Conservation (phyloP, 2,113 vertebrate genomes). For the Callaeas wilsoni region DNA sequence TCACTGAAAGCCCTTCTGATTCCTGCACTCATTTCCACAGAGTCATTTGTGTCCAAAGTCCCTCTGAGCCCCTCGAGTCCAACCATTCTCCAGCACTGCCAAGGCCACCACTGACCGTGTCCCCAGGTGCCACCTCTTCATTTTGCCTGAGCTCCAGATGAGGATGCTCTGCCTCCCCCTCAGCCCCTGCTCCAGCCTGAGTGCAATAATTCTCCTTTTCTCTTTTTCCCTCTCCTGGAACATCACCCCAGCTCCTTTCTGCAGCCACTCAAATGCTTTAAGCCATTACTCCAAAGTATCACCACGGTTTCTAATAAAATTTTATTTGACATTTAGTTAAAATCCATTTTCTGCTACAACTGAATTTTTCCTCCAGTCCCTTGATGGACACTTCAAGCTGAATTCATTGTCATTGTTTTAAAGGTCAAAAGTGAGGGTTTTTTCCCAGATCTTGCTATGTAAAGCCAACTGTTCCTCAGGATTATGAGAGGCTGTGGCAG, state of each 20-base stretch:
- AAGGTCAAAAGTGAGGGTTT: conserved; percentile 49
- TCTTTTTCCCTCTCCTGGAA: neutral
- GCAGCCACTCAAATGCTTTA: neutral
- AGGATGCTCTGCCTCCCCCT: neutral
- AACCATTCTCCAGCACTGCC: neutral
- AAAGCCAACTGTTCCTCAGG: conserved; percentile 34
- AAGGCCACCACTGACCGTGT: neutral
- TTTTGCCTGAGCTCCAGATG: neutral
- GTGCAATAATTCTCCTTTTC: neutral
- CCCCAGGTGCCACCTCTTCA: neutral
- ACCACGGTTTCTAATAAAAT: conserved; percentile 40
- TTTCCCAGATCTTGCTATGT: conserved; percentile 17
- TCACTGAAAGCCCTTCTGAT: neutral
- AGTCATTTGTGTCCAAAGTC: neutral
- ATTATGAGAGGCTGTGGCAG: neutral
- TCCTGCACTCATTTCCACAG: neutral
- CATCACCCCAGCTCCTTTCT: neutral
- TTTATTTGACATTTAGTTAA: conserved; percentile 68
- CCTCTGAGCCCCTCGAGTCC: neutral
- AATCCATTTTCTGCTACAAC: conserved; percentile 53
- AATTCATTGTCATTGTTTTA: conserved; percentile 51
- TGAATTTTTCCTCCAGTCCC: conserved; percentile 9
- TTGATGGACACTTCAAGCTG: conserved; percentile 26
- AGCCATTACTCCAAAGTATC: conserved; percentile 5
- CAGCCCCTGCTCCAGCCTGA: neutral